Evolutionary conservation across 2,113 vertebrate genomes (phyloP).

Genomic region (Oxygymnocypris stewartii): DNA sequence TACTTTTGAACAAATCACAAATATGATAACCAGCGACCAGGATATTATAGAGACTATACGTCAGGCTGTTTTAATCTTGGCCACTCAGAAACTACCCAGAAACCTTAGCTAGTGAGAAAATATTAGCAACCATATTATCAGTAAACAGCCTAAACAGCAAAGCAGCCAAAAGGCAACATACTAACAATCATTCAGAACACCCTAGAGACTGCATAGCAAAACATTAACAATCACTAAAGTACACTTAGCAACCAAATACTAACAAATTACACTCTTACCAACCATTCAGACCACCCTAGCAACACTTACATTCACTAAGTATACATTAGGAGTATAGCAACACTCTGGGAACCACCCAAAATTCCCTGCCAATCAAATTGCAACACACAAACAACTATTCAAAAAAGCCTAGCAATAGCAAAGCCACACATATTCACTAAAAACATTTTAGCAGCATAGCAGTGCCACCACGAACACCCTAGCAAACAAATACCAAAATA

Average conservation of each 20-base stretch:
- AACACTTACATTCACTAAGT: not conserved
- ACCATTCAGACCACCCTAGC: not conserved
- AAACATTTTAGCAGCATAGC: too few relatives aligned
- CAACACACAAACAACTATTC: too few relatives aligned
- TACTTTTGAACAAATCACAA: not conserved
- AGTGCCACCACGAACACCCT: too few relatives aligned
- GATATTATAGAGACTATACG: not conserved
- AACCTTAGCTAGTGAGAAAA: not conserved
- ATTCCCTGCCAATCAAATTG: not conserved
- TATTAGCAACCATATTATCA: not conserved
- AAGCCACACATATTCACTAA: not conserved
- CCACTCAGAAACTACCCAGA: not conserved
- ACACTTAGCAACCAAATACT: not conserved
- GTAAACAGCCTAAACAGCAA: not conserved
- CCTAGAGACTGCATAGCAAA: not conserved
- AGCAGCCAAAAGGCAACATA: not conserved
- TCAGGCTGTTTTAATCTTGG: not conserved
- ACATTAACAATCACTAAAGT: not conserved
- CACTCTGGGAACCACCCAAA: not conserved
- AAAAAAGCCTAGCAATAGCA: too few relatives aligned
- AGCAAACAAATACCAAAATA: too few relatives aligned
- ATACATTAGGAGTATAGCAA: not conserved
- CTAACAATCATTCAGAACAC: not conserved
- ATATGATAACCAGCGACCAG: not conserved
- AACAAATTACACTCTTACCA: not conserved